Conservation (phyloP, 37 sponge, comb jelly and placozoan genomes). For the Amphimedon queenslandica region DNA sequence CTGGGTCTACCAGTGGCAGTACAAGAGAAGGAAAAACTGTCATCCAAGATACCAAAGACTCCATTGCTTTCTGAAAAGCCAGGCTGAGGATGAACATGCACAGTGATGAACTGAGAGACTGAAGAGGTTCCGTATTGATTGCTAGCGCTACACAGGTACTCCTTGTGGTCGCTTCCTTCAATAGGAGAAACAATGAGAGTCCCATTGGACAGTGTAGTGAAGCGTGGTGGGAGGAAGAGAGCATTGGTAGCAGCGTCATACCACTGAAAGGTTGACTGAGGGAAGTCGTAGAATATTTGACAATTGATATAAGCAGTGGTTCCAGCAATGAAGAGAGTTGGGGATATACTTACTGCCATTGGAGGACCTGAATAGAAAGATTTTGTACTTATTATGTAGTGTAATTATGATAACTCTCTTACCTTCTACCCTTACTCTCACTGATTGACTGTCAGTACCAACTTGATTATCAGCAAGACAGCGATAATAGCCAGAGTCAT, state of each 20-base stretch:
- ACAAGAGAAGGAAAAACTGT: conserved; percentile 11
- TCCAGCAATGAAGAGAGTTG: conserved; percentile 17
- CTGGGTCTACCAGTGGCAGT: conserved; percentile 18
- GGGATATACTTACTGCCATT: conserved; percentile 17
- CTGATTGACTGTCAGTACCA: conserved; percentile 4
- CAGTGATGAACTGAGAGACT: background rate
- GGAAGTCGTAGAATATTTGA: conserved; percentile 33
- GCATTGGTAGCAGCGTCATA: background rate
- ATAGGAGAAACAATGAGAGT: conserved; percentile 19
- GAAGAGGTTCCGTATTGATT: conserved; percentile 36
- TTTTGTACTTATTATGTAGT: background rate
- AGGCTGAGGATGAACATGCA: conserved; percentile 32
- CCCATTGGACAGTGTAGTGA: background rate
- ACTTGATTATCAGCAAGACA: conserved; percentile 37
- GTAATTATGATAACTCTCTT: background rate
- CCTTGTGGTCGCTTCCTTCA: conserved; percentile 15
- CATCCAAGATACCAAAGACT: conserved; percentile 7
- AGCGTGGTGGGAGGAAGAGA: conserved; percentile 2
- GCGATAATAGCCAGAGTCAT: conserved; percentile 37
- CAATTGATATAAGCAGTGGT: conserved; percentile 18
- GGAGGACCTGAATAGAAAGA: conserved; percentile 28
- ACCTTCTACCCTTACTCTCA: conserved; percentile 54
- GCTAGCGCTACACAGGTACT: conserved; percentile 13
- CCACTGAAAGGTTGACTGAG: conserved; percentile 28
- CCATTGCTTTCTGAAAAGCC: conserved; percentile 1